These are phyloP conservation scores for Spondyliosoma cantharus DNA, from an alignment of 2,797 vertebrate species.

Conservation along the genomic window DNA sequence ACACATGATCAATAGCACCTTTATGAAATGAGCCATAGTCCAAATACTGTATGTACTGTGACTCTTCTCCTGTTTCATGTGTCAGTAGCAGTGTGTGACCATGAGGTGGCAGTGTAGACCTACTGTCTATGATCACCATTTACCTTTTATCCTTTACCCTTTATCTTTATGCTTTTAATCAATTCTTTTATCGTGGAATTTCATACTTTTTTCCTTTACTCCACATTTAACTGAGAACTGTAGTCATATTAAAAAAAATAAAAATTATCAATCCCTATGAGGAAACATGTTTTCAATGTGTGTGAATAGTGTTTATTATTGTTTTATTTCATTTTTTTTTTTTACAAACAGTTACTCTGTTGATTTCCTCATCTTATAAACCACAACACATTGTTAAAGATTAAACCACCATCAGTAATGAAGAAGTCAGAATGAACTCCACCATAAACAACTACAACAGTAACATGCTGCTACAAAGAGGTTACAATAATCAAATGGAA, in stretches of 20 bases:
- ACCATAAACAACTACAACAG: not conserved
- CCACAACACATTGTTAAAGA: not conserved
- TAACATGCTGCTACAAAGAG: not conserved
- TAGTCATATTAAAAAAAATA: not conserved
- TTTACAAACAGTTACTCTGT: no score
- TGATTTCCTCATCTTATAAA: not conserved
- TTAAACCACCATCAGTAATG: not conserved
- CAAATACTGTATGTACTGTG: not conserved
- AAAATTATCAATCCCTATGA: no score
- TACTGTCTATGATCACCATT: conserved; percentile 1
- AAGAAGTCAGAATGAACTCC: not conserved
- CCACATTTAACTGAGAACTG: not conserved
- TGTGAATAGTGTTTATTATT: no score
- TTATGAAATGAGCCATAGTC: not conserved
- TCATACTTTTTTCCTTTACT: not conserved
- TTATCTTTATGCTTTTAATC: no score
- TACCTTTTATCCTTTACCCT: no score
- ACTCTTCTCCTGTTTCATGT: not conserved
- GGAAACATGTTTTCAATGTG: no score
- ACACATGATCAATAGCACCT: not conserved
- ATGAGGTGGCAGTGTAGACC: conserved; percentile 72
- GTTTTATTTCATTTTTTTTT: no score
- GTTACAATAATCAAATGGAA: not conserved
- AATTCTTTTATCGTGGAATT: not conserved
- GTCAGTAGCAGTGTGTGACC: conserved; percentile 53